phyloP scores from a whole-genome alignment of 2,888 invertebrate genomes.

The Phorcus lineatus region DNA sequence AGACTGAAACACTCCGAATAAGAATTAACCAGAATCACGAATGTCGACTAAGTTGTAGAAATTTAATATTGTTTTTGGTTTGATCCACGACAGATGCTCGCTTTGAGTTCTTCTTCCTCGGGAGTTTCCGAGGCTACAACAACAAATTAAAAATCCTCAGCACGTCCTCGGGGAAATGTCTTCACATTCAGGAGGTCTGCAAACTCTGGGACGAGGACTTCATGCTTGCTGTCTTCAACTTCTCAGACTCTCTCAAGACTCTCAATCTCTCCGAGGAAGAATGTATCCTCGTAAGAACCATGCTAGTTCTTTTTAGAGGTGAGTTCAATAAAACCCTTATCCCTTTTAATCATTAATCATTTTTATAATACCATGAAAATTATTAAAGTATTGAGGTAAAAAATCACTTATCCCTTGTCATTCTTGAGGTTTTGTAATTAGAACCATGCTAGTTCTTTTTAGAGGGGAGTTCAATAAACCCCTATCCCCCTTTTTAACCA shows the following conservation, averaged over 20 bases:
- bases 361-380: no score
- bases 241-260: conserved; percentile 49
- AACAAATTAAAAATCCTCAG: conserved; percentile 53
- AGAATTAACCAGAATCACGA: neutral
- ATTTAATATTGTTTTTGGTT: neutral
- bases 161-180: conserved; percentile 51
- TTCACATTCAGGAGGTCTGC: conserved; percentile 54
- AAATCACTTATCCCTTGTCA: no score
- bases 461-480: conserved; percentile 49
- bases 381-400: no score
- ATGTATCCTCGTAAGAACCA: conserved; percentile 52
- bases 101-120: conserved; percentile 68
- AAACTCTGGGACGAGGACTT: conserved; percentile 54
- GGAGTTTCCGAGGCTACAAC: conserved; percentile 62
- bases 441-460: conserved; percentile 55
- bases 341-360: no score
- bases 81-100: conserved; percentile 58
- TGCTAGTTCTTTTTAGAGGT: conserved; percentile 60
- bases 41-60: neutral
- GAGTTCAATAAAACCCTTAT: conserved; percentile 27
- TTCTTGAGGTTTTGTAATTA: no score
- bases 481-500: no score
- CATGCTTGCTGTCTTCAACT: conserved; percentile 49
- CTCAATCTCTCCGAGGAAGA: conserved; percentile 50
- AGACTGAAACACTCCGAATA: neutral